Conservation (phyloP, 2,113 vertebrate species). For the Oryzias javanicus region DNA sequence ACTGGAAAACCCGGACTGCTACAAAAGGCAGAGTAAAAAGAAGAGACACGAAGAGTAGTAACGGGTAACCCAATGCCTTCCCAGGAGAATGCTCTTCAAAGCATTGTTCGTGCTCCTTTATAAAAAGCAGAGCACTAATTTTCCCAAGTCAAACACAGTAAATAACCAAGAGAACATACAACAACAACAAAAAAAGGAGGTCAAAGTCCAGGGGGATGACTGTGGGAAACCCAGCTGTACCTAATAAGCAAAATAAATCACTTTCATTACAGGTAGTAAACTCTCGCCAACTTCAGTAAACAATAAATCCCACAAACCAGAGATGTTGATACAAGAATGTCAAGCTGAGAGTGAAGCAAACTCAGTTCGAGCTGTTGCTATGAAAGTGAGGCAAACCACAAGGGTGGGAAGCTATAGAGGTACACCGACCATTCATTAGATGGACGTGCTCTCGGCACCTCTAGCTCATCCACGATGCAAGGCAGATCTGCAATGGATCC, state of each 20-base stretch:
- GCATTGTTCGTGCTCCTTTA: constrained; percentile 17
- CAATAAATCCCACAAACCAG: constrained; percentile 8
- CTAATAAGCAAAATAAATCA: constrained; percentile 33
- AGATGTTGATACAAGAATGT: constrained; percentile 16
- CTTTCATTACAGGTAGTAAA: constrained; percentile 39
- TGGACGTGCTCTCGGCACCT: constrained; percentile 6
- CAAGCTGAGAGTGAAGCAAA: constrained; percentile 10
- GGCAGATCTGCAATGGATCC: constrained; percentile 11
- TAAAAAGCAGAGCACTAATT: constrained; percentile 16
- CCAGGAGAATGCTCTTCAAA: constrained; percentile 23
- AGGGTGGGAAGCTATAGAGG: not conserved
- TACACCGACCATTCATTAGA: constrained; percentile 24
- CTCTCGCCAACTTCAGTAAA: constrained; percentile 17
- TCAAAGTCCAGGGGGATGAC: constrained; percentile 8
- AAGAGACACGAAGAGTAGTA: not conserved
- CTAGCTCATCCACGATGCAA: constrained; percentile 4
- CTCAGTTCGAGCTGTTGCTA: not conserved
- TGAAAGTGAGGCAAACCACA: constrained; percentile 5
- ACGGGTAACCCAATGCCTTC: constrained; percentile 24
- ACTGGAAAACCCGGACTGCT: constrained; percentile 2
- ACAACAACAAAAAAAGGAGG: constrained; percentile 14
- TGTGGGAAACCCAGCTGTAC: constrained; percentile 41
- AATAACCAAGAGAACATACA: constrained; percentile 47
- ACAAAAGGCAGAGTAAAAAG: not conserved
- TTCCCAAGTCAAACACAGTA: constrained; percentile 38